Evolutionary conservation across 1,140 invertebrate genomes (phyloP), one percentile per base, ranked within the genome.

Genomic region (Eueides isabella): DNA sequence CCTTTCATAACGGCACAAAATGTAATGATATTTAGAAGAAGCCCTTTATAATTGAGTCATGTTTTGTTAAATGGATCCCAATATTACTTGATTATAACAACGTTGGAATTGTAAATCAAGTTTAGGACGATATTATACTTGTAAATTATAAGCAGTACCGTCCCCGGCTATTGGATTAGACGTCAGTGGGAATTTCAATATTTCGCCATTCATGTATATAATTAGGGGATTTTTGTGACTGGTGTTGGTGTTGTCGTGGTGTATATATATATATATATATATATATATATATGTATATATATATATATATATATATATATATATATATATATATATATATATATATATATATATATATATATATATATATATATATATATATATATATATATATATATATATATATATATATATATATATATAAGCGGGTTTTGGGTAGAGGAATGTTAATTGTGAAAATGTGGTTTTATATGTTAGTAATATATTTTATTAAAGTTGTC

Each of bases 61-160:
- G 71, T 63, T 71, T 71, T 61, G 62, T 48, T 76, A 74, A 79
- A 76, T 71, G 64, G 64, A 61, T 70, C 64, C 38, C 77, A 41
- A 79, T 74, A 79, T 74, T 72, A 76, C 66, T 74, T 71, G 72
- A 79, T 79, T 79, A 79, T 73, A 69, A 76, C 75, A 80, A 48
- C 70, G 75, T 72, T 77, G 74, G 78, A 80, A 80, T 80, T 80
- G 75, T 77, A 75, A 79, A 75, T 79, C 63, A 64, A 64, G 72
- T 77, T 75, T 80, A 76, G 74, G 69, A 29, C 66, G 75, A 30
- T 71, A 76, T 74, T 78, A 76, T 74, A 76, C 75, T 79, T 74
- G 74, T 76, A 75, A 74, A 77, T 72, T 77, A 71, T 77, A 48
- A 75, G 66, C 75, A 76, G 71, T 63, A 28, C 41, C 9, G 65